Base-by-base conservation (phyloP, 2,888 invertebrate species). In the Iselma pallidipennis region DNA sequence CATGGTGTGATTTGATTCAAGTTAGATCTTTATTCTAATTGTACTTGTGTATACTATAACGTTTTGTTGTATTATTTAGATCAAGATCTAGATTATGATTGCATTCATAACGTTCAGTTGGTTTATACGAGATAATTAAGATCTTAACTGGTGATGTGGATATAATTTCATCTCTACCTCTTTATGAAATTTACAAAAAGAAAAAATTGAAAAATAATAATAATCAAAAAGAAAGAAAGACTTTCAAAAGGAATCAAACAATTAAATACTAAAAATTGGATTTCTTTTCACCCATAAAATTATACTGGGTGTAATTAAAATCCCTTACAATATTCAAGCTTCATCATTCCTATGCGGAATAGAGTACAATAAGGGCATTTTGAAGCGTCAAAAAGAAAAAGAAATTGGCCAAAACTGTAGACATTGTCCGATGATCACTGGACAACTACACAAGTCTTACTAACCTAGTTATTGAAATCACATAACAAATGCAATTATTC, bases 31-130 rank as follows among this genome's bases (percentile, higher is more conserved):
- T 68, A 71, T 71, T 71, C 69, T 70, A 65, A 68, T 68, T 59
- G 67, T 65, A 61, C 67, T 62, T 64, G 63, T 65, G 65, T 69
- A n/a, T n/a, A n/a, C n/a, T n/a, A n/a, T n/a, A n/a, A n/a, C n/a
- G n/a, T n/a, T n/a, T n/a, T n/a, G n/a, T n/a, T n/a, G n/a, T 67
- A 68, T 72, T 72, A 72, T 72, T 72, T 71, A 72, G 70, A 72
- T 70, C 63, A 50, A 60, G 71, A 71, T 73, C 65, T 64, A 66
- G 71, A 68, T 70, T 69, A 66, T 68, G 71, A 73, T 73, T 72
- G 70, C 69, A 73, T 73, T 70, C 73, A 71, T 71, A 70, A 67
- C 68, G 69, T 71, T 71, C 71, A 71, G 71, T 68, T 68, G 69
- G 69, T 70, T 70, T 70, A 69, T 71, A 68, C 68, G 65, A 68